Conservation (phyloP, 2,888 invertebrate genomes). For the Meliscaeva auricollis region DNA sequence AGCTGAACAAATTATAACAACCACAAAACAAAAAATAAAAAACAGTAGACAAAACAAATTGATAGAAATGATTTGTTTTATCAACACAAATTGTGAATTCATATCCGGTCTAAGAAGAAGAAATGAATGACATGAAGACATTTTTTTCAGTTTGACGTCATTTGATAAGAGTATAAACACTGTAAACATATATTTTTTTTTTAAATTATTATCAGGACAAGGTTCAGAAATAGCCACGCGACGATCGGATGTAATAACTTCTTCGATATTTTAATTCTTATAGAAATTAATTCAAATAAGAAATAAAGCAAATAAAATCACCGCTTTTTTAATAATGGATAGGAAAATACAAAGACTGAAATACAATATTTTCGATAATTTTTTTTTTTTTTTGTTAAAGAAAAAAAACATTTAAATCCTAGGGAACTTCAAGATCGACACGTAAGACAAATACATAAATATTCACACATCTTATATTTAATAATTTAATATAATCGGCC, state of each 20-base stretch:
- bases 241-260: neutral
- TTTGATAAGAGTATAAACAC: constrained; percentile 7
- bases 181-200: neutral
- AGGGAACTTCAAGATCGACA: too few species aligned
- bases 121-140: neutral
- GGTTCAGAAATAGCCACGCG: constrained; percentile 9
- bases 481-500: too few species aligned
- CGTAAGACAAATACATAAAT: too few species aligned
- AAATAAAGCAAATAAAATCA: neutral
- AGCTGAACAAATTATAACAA: too few species aligned
- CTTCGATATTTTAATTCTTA: constrained; percentile 1
- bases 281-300: neutral
- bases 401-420: too few species aligned
- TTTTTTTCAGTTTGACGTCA: constrained; percentile 22
- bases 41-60: neutral
- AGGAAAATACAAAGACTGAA: too few species aligned
- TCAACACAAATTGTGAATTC: neutral
- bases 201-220: neutral
- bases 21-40: neutral
- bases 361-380: too few species aligned
- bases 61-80: neutral
- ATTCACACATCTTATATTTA: too few species aligned
- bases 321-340: too few species aligned
- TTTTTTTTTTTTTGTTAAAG: too few species aligned
- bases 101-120: constrained; percentile 4